Evolutionary conservation across 2,113 vertebrate species (phyloP).

Genomic region (Callipepla squamata): DNA sequence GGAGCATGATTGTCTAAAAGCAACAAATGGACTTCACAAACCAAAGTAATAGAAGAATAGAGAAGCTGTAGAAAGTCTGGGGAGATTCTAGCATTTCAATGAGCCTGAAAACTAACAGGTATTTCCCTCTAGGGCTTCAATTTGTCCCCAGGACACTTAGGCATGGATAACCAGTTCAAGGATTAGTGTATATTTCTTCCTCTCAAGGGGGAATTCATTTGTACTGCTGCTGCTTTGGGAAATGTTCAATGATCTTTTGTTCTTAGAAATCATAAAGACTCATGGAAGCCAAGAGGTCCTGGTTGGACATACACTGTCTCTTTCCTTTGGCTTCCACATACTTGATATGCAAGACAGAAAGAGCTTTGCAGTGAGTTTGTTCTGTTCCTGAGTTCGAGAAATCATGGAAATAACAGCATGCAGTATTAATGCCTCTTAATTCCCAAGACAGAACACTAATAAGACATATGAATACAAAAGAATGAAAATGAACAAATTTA

Average conservation of each 20-base stretch:
- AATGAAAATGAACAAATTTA: neutral
- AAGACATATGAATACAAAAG: conserved; percentile 18
- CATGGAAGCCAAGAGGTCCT: conserved; percentile 4
- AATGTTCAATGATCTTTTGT: neutral
- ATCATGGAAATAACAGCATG: neutral
- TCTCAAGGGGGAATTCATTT: neutral
- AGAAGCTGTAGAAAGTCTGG: neutral
- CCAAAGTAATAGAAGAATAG: neutral
- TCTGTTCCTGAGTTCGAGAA: neutral
- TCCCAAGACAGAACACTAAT: conserved; percentile 1
- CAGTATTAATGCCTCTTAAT: neutral
- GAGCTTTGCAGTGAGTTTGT: conserved; percentile 14
- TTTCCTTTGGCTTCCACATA: neutral
- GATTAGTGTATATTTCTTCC: neutral
- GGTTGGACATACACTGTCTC: neutral
- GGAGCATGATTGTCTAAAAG: neutral
- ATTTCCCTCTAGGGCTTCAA: neutral
- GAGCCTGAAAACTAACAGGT: neutral
- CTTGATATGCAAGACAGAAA: neutral
- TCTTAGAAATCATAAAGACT: conserved; percentile 14
- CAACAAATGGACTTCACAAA: neutral
- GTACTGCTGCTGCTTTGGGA: conserved; percentile 35
- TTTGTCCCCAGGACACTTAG: neutral
- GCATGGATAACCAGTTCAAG: neutral
- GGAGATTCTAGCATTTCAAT: neutral